Evolutionary conservation across 2,113 vertebrate genomes (phyloP).

Genomic region (Lepisosteus osseus): DNA sequence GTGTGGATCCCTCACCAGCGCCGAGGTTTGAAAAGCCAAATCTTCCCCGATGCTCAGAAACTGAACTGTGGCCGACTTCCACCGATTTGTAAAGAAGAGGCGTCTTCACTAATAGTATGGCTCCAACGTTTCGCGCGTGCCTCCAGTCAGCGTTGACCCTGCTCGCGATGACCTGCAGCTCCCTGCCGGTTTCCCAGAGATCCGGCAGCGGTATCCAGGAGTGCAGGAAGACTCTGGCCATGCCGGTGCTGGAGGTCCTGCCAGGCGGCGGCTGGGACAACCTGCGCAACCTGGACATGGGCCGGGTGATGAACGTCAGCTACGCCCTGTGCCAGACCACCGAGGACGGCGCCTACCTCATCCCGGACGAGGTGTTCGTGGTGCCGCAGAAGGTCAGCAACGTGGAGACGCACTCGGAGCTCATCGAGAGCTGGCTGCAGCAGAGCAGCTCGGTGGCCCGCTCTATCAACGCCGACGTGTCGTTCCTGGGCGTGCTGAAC

Average conservation of each 20-base stretch:
- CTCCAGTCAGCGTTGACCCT: too few species aligned
- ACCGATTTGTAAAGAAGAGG: background rate
- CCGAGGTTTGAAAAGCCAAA: background rate
- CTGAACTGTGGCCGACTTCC: background rate
- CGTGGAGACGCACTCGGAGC: slow-evolving; percentile 81
- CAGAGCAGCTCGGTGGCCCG: slow-evolving; percentile 73
- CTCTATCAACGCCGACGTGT: slow-evolving; percentile 74
- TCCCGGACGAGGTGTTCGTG: slow-evolving; percentile 82
- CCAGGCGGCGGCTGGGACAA: slow-evolving; percentile 93
- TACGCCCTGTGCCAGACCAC: slow-evolving; percentile 81
- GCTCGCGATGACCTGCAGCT: background rate
- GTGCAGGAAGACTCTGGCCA: slow-evolving; percentile 31
- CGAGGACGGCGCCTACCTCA: slow-evolving; percentile 79
- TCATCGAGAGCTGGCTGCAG: slow-evolving; percentile 78
- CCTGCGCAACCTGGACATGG: slow-evolving; percentile 82
- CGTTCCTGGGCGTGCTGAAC: slow-evolving; percentile 64
- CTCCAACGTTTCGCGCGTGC: too few species aligned
- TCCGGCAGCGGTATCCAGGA: background rate
- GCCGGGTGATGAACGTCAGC: slow-evolving; percentile 75
- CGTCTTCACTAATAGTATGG: background rate
- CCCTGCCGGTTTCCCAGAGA: too few species aligned
- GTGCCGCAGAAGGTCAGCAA: slow-evolving; percentile 78
- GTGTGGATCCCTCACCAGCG: too few species aligned
- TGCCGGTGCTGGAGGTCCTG: slow-evolving; percentile 76
- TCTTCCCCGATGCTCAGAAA: background rate